These are phyloP conservation scores for Eristalinus aeneus DNA, from an alignment of 2,888 invertebrate genomes.

Conservation along the genomic window DNA sequence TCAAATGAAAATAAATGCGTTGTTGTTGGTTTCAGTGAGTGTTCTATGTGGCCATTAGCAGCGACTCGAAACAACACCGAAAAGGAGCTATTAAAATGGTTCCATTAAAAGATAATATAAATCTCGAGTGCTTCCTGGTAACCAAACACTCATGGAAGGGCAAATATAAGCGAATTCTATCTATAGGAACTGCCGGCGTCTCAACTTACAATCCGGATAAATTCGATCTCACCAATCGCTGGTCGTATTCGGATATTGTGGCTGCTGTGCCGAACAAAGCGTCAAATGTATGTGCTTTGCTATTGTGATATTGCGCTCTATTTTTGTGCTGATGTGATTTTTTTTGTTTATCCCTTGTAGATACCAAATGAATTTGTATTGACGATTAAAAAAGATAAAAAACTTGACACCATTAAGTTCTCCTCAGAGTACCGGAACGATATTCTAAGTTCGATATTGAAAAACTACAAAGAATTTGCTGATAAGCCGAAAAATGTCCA, in stretches of 20 bases:
- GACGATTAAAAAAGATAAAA: slow-evolving; percentile 93
- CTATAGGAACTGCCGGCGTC: slow-evolving; percentile 96
- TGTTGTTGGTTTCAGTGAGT: slow-evolving; percentile 28
- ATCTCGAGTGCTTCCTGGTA: slow-evolving; percentile 97
- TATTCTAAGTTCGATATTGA: slow-evolving; percentile 94
- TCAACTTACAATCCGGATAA: slow-evolving; percentile 98
- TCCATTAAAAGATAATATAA: slow-evolving; percentile 90
- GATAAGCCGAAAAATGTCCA: slow-evolving; percentile 90
- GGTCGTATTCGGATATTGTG: slow-evolving; percentile 91
- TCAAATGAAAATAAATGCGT: not conserved
- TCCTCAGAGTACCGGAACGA: slow-evolving; percentile 97
- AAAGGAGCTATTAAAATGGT: slow-evolving; percentile 73
- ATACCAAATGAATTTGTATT: slow-evolving; percentile 87
- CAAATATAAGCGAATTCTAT: slow-evolving; percentile 98
- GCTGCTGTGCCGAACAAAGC: slow-evolving; percentile 85
- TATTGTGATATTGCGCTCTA: slow-evolving; percentile 52
- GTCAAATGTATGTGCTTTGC: slow-evolving; percentile 78
- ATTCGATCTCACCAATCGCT: slow-evolving; percentile 96
- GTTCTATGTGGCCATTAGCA: slow-evolving; percentile 66
- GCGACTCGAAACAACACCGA: slow-evolving; percentile 19
- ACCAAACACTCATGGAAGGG: slow-evolving; percentile 99
- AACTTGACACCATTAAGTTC: slow-evolving; percentile 96
- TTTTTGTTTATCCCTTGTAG: slow-evolving; percentile 75
- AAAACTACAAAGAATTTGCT: slow-evolving; percentile 88
- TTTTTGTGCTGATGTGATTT: not conserved